Evolutionary conservation across 2,113 vertebrate genomes (phyloP).

Genomic region (Dipodomys ordii): DNA sequence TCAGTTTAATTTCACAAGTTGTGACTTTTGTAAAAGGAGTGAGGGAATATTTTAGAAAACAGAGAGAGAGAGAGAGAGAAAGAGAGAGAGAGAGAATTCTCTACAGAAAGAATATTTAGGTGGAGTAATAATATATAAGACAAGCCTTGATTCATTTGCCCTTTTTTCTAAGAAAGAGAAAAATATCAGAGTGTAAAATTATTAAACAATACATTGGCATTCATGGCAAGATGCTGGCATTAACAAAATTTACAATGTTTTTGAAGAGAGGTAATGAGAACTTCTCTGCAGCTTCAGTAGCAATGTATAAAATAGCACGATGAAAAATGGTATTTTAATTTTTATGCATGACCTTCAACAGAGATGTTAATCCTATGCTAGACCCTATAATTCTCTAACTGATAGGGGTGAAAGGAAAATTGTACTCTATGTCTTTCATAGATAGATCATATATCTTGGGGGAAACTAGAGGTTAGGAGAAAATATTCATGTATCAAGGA

Average conservation of each 20-base stretch:
- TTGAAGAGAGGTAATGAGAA: constrained; percentile 76
- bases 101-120: constrained; percentile 44
- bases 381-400: constrained; percentile 68
- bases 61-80: background rate
- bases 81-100: background rate
- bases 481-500: constrained; percentile 49
- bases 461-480: constrained; percentile 23
- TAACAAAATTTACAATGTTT: constrained; percentile 82
- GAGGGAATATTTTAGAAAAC: constrained; percentile 34
- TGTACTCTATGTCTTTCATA: constrained; percentile 51
- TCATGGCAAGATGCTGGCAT: constrained; percentile 58
- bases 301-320: constrained; percentile 45
- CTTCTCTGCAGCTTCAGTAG: constrained; percentile 60
- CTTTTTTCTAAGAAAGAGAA: constrained; percentile 59
- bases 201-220: constrained; percentile 64
- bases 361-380: constrained; percentile 63
- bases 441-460: constrained; percentile 55
- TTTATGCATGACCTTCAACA: constrained; percentile 69
- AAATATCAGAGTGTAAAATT: constrained; percentile 52
- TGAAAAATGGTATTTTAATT: constrained; percentile 76
- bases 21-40: constrained; percentile 19
- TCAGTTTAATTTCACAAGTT: constrained; percentile 36
- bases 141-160: constrained; percentile 40
- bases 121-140: constrained; percentile 33
- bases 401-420: constrained; percentile 65